Conservation (phyloP, 1,140 invertebrate species). For the Uloborus diversus region DNA sequence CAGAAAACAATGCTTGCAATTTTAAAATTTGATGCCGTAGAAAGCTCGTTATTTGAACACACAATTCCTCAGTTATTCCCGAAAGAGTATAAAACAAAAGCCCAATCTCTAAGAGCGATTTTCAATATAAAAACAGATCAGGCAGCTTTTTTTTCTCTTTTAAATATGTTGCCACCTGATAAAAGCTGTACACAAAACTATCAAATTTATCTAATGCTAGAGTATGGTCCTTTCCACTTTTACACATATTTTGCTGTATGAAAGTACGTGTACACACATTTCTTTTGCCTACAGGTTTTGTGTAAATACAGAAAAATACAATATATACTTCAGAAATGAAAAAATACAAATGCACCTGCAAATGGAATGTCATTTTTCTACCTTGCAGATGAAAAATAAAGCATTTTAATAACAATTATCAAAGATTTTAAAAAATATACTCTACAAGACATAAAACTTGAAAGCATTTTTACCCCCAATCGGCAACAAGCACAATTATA, state of each 20-base stretch:
- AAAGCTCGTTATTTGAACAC: not conserved
- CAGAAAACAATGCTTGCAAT: too few relatives aligned
- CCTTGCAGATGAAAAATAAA: slow-evolving; percentile 53
- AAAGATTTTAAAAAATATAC: slow-evolving; percentile 50
- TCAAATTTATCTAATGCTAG: slow-evolving; percentile 44
- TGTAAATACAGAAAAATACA: slow-evolving; percentile 55
- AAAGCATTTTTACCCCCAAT: not conserved
- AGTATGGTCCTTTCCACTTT: slow-evolving; percentile 18
- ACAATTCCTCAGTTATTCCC: not conserved
- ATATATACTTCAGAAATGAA: slow-evolving; percentile 48
- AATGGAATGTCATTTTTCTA: slow-evolving; percentile 54
- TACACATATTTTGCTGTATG: slow-evolving; percentile 22
- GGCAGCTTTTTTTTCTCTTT: slow-evolving; percentile 7
- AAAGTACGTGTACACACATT: slow-evolving; percentile 27
- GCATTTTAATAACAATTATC: slow-evolving; percentile 49
- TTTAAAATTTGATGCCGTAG: too few relatives aligned
- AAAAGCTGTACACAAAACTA: slow-evolving; percentile 56
- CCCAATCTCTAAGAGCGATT: not conserved
- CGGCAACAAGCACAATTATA: slow-evolving; percentile 43
- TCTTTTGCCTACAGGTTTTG: slow-evolving; percentile 25
- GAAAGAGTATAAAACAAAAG: not conserved
- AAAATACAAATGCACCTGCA: slow-evolving; percentile 54
- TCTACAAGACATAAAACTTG: slow-evolving; percentile 37
- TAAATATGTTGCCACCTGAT: slow-evolving; percentile 7
- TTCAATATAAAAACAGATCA: slow-evolving; percentile 35